phyloP scores from a whole-genome alignment of 1,140 invertebrate genomes.

The Belonocnema kinseyi region DNA sequence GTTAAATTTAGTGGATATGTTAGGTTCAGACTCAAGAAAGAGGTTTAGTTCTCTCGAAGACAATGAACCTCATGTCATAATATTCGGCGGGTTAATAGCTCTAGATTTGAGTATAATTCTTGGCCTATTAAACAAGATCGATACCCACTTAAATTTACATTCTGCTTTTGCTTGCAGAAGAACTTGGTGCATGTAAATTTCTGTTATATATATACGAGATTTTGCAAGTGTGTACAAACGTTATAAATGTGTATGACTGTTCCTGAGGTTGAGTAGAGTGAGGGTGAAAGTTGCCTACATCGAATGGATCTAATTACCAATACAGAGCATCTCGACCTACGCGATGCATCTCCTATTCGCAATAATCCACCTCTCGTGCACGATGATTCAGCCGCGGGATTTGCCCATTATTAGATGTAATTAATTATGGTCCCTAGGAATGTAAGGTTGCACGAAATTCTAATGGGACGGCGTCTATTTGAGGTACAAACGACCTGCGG shows the following conservation, averaged over 20 bases:
- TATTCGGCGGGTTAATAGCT: too few species aligned
- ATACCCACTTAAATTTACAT: too few species aligned
- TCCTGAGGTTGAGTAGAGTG: neutral
- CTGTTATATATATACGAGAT: neutral
- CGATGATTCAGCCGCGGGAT: constrained; percentile 1
- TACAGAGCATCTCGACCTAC: constrained; percentile 6
- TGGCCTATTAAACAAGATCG: too few species aligned
- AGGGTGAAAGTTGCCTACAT: neutral
- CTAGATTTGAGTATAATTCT: too few species aligned
- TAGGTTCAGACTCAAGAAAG: too few species aligned
- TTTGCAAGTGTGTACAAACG: neutral
- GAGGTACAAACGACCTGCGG: neutral
- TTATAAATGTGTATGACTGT: constrained; percentile 7
- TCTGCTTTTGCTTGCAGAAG: too few species aligned
- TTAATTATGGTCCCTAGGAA: neutral
- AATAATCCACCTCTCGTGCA: constrained; percentile 9
- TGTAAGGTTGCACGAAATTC: neutral
- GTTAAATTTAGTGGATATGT: too few species aligned
- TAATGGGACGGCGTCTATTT: neutral
- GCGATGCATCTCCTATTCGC: neutral
- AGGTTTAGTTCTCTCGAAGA: too few species aligned
- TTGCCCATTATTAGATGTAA: neutral
- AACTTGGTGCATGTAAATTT: too few species aligned
- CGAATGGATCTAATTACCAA: neutral
- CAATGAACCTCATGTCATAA: too few species aligned